These are phyloP conservation scores for Rapana venosa DNA, from an alignment of 2,888 invertebrate genomes.

Conservation along the genomic window DNA sequence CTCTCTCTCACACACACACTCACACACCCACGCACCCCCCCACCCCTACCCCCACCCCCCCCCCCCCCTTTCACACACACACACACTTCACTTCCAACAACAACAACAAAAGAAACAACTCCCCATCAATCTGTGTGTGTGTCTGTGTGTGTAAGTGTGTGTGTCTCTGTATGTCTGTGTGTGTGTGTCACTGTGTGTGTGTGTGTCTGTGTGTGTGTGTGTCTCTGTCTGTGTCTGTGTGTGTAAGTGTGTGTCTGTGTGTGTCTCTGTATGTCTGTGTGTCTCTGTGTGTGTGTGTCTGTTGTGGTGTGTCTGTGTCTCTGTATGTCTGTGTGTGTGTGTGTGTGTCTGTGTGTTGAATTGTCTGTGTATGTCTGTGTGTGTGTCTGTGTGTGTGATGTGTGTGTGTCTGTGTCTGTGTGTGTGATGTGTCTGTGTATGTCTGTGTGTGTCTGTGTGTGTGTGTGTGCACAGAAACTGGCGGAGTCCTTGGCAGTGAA, in stretches of 20 bases:
- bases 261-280: neutral
- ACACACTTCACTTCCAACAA: too few species aligned
- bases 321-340: neutral
- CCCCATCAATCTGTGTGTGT: neutral
- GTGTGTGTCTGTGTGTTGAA: neutral
- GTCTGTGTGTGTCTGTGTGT: neutral
- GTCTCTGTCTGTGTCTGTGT: neutral
- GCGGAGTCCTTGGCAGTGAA: conserved; percentile 83
- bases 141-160: neutral
- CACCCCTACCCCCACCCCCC: too few species aligned
- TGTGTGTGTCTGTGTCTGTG: neutral
- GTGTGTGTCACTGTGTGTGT: neutral
- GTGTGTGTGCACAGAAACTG: conserved; percentile 61
- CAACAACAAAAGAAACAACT: too few species aligned
- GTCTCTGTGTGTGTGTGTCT: neutral
- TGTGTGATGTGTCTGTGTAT: neutral
- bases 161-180: neutral
- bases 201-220: neutral
- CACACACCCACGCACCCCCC: too few species aligned
- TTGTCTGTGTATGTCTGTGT: neutral
- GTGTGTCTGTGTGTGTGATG: neutral
- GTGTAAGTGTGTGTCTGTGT: neutral
- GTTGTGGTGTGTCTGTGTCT: neutral
- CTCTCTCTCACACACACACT: too few species aligned
- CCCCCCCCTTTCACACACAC: too few species aligned